phyloP scores from a whole-genome alignment of 2,113 vertebrate genomes.

The Isichthys henryi region DNA sequence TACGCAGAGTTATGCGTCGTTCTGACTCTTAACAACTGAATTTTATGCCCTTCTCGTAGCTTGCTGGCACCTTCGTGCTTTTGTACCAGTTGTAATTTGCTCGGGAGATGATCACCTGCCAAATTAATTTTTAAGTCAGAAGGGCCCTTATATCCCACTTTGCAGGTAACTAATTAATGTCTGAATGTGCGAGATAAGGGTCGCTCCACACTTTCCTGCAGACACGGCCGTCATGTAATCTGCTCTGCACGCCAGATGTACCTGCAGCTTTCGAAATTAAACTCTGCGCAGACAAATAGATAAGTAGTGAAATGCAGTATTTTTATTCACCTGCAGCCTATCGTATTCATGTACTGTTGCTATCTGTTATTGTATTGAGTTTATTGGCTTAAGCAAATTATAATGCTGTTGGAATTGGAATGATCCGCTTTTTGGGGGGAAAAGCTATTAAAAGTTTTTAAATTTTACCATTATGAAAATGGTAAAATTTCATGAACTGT shows the following conservation, averaged over 20 bases:
- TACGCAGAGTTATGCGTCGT: background rate
- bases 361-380: background rate
- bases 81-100: background rate
- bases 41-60: background rate
- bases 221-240: background rate
- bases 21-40: background rate
- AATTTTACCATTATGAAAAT: background rate
- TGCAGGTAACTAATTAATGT: background rate
- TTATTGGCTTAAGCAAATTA: background rate
- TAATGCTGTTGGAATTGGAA: background rate
- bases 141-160: conserved; percentile 5
- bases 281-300: background rate
- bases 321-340: background rate
- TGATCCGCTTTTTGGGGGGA: background rate
- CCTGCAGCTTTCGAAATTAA: conserved; percentile 1
- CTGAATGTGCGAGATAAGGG: conserved; percentile 9
- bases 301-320: background rate
- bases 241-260: background rate
- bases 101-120: background rate
- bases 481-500: background rate
- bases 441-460: conserved; percentile 3
- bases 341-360: background rate
- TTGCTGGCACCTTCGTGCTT: background rate
- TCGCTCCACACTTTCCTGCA: background rate
- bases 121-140: conserved; percentile 6